A percentile compares a stretch with the other conserved stretches of the same genome.
Conservation (phyloP, 2,797 vertebrate genomes). For the Etheostoma nigrum region DNA sequence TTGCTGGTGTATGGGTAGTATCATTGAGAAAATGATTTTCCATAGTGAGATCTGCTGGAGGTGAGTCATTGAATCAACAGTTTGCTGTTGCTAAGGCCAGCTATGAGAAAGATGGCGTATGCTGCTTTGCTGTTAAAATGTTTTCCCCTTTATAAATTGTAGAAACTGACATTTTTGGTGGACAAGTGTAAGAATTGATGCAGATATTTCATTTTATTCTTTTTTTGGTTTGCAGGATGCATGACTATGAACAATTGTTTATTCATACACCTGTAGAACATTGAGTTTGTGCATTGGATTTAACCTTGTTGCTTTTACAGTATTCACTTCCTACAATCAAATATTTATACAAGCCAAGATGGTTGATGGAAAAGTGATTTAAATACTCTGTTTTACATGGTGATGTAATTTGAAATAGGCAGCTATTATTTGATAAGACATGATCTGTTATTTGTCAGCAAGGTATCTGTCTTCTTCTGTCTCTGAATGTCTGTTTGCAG, state of each 20-base stretch:
- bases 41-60: slow-evolving; percentile 51
- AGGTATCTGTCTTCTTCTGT: slow-evolving; percentile 74
- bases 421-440: slow-evolving; percentile 24
- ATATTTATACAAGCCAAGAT: slow-evolving; percentile 41
- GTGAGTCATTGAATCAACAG: slow-evolving; percentile 74
- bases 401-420: slow-evolving; percentile 28
- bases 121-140: slow-evolving; percentile 44
- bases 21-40: slow-evolving; percentile 53
- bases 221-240: slow-evolving; percentile 15
- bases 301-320: slow-evolving; percentile 30
- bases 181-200: not conserved
- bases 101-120: slow-evolving; percentile 61
- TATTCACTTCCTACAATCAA: slow-evolving; percentile 35
- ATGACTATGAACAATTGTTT: not conserved
- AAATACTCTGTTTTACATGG: not conserved
- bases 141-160: slow-evolving; percentile 18
- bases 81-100: slow-evolving; percentile 76
- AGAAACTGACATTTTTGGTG: not conserved
- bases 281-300: slow-evolving; percentile 27
- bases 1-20: slow-evolving; percentile 25
- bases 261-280: slow-evolving; percentile 15
- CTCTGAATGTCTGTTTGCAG: slow-evolving; percentile 81
- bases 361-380: not conserved
- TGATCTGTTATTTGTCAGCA: slow-evolving; percentile 48
- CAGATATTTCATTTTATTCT: not conserved